Evolutionary conservation across 2,888 invertebrate genomes (phyloP), one percentile per base, ranked within the genome.

Genomic region (Subacronicta megacephala): DNA sequence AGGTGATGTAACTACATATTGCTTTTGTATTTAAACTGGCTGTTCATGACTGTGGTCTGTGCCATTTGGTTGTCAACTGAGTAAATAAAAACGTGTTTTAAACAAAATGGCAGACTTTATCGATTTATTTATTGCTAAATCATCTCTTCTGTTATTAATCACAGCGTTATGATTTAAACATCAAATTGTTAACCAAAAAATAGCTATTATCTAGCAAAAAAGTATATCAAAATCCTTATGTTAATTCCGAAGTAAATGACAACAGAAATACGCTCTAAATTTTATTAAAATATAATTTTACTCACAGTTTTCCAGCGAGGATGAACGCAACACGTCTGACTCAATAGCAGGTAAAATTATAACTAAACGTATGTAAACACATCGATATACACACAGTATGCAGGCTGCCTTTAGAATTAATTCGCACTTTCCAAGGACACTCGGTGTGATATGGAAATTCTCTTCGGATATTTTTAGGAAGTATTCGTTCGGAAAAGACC

Each of bases 351-450:
- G 76, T 75, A 78, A 76, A 72, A 65, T 74, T 78, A 61, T 70
- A 67, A 77, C 77, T 77, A 77, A 77, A 75, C 77, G 67, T 57
- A 56, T 68, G 71, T 73, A 77, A 77, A 77, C 75, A 76, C 54
- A 72, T 63, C 49, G 55, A 75, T 68, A 72, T 43, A 53, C 54
- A 68, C 44, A 56, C 58, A 66, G 42, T 61, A 47, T 26, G 69
- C 43, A 54, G 31, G 17, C 59, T 18, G 60, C 36, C 71, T 74
- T 53, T 59, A 66, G 77, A 74, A 74, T 76, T 66, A 68, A 75
- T 76, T 69, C 62, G 71, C 69, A 57, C 36, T 33, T 51, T 43
- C 60, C 77, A 76, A 77, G 75, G 75, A 42, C 62, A 49, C 23
- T 35, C 33, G 50, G 38, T 18, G 41, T 16, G 49, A 69, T 66